These are phyloP conservation scores for Plumapathes pennacea DNA, from an alignment of 92 coral and sea anemone species.

Conservation along the genomic window DNA sequence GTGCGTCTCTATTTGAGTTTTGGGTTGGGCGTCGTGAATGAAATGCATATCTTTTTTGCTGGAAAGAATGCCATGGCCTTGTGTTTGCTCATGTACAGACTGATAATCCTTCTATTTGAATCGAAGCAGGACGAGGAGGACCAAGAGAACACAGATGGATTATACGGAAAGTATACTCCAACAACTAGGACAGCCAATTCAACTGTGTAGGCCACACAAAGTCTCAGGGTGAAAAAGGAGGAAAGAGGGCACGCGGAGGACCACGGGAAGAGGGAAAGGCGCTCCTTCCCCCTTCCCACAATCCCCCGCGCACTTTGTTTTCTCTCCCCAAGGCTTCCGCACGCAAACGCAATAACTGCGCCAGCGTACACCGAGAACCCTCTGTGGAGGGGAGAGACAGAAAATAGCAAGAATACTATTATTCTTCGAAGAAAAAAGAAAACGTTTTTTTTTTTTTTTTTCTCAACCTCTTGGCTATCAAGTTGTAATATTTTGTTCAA, in stretches of 20 bases:
- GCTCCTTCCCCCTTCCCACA: background rate
- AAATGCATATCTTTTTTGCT: conserved; percentile 86
- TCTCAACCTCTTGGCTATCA: too few relatives aligned
- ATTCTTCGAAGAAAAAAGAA: too few relatives aligned
- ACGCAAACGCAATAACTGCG: too few relatives aligned
- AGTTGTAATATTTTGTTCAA: too few relatives aligned
- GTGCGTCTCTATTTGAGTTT: conserved; percentile 77
- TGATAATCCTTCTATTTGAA: conserved; percentile 64
- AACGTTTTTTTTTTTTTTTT: too few relatives aligned
- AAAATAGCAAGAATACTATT: too few relatives aligned
- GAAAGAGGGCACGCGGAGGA: background rate
- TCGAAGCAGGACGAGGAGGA: conserved; percentile 63
- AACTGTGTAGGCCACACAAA: background rate
- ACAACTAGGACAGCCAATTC: too few relatives aligned
- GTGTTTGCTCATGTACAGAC: conserved; percentile 73
- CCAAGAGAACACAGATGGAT: conserved; percentile 29
- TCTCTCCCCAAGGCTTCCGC: too few relatives aligned
- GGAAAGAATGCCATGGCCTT: conserved; percentile 94
- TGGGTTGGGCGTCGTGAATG: conserved; percentile 60
- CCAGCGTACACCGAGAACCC: too few relatives aligned
- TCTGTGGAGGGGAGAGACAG: too few relatives aligned
- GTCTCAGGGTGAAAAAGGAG: background rate
- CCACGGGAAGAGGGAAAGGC: background rate
- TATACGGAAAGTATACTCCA: background rate
- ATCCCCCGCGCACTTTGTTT: background rate